Evolutionary conservation across 2,888 invertebrate species (phyloP), one percentile per base, ranked within the genome.

Genomic region (Euphydryas editha): DNA sequence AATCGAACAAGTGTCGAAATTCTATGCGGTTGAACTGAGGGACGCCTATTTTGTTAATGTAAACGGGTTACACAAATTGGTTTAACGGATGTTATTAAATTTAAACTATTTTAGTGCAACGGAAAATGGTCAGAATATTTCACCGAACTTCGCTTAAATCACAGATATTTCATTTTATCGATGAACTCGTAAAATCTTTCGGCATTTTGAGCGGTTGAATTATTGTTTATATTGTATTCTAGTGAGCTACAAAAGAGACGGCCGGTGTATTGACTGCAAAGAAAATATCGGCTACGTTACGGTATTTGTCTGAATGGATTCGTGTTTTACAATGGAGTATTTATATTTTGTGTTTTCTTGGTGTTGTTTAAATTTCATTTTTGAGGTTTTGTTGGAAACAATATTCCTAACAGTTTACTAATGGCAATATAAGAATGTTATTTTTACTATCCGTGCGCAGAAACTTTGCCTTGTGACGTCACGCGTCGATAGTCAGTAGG

Each of bases 81-180:
- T 30, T 4, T 8, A 30, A 30, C 65, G 59, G 44, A 46, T 36
- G 71, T 4, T 24, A 24, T 24, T 24, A 24, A 24, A 8, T 30
- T 30, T 30, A 30, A 30, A 30, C 0, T 30, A 3, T 7, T 30
- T 30, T 30, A 62, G 42, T 59, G 59, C 67, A 60, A 47, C 44
- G 63, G 37, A 64, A 63, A 67, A 64, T 63, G 54, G 66, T 58
- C 44, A 36, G 44, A 17, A 54, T 57, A 37, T 61, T 42, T 65
- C 59, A 62, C 18, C 20, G 20, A 20, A 30, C n/a, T n/a, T n/a
- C 30, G 30, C 30, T 30, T 30, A 30, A 30, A 30, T 13, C 11
- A 39, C 8, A 39, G 15, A n/a, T 44, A 44, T 44, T 44, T n/a
- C 49, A 7, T 51, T 51, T 21, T 20, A 15, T 47, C 47, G 13